These are phyloP conservation scores for Dryas iulia DNA, from an alignment of 1,140 invertebrate species.

Conservation along the genomic window DNA sequence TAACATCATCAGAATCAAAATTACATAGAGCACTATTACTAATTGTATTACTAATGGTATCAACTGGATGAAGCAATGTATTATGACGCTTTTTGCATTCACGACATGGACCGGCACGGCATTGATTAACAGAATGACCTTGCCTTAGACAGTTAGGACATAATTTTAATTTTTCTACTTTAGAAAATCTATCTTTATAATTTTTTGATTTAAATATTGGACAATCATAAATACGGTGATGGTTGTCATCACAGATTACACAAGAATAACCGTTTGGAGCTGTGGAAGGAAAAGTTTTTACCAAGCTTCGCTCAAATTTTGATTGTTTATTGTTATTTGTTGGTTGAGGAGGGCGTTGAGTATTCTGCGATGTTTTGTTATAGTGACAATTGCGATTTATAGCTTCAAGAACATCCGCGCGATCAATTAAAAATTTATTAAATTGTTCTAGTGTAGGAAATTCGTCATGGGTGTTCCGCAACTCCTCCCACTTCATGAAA, in stretches of 20 bases:
- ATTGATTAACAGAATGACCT: constrained; percentile 31
- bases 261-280: constrained; percentile 9
- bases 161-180: constrained; percentile 33
- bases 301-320: constrained; percentile 6
- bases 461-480: constrained; percentile 8
- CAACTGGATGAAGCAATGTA: constrained; percentile 30
- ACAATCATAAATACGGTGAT: constrained; percentile 40
- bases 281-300: constrained; percentile 7
- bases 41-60: not conserved
- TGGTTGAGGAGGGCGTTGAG: not conserved
- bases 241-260: constrained; percentile 21
- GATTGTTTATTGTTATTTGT: constrained; percentile 6
- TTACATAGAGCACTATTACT: constrained; percentile 8
- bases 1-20: constrained; percentile 21
- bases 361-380: constrained; percentile 14
- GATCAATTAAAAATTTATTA: constrained; percentile 31
- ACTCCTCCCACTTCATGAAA: constrained; percentile 33
- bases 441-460: constrained; percentile 27
- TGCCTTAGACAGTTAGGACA: constrained; percentile 39
- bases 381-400: constrained; percentile 14
- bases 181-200: constrained; percentile 28
- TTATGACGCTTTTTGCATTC: constrained; percentile 35
- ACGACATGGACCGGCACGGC: constrained; percentile 31
- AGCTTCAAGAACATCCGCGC: constrained; percentile 36
- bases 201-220: constrained; percentile 34